Base-by-base conservation (phyloP, 2,797 vertebrate species). In the Urocyon cinereoargenteus region DNA sequence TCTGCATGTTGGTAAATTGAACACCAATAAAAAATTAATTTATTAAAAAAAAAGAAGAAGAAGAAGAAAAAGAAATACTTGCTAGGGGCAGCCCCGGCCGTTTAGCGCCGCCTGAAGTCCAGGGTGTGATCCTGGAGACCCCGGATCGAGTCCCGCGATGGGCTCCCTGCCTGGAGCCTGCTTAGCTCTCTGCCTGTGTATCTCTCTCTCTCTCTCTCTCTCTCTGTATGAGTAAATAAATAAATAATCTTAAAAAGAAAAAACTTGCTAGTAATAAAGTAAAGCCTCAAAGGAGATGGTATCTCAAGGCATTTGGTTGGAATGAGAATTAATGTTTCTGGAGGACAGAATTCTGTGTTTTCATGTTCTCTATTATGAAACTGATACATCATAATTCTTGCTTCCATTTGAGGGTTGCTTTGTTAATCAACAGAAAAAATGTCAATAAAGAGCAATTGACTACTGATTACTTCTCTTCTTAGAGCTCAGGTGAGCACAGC, bases 251-350 rank as follows among this genome's bases (percentile, higher is more conserved):
- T 45, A 45, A 45, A 45, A 45, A n/a, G n/a, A 45, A 92, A 94
- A 36, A 19, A 82, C 75, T 89, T 91, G 5, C 40, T 97, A 90
- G 64, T 62, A 70, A 92, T 73, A 81, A 86, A 86, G 3, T 28
- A 75, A 26, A 91, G 40, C 26, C 40, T 36, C 22, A 22, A 86
- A 22, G 24, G 28, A 91, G 6, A 2, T 2, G 6, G 18, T 10
- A 3, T 28, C 26, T 91, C 78, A 70, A 89, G 24, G 53, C 34
- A 57, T 55, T 79, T 68, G 31, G 40, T 86, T 75, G 72, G 28
- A 14, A n/a, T 77, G 9, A 49, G n/a, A 53, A 45, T 86, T 31
- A 64, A 62, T n/a, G 18, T 89, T 93, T 95, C 59, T 22, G 62
- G 51, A 18, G 8, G 21, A 86, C 1, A 57, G 34, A 90, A 61